Evolutionary conservation across 2,797 vertebrate species (phyloP).

Genomic region (Fratercula arctica): DNA sequence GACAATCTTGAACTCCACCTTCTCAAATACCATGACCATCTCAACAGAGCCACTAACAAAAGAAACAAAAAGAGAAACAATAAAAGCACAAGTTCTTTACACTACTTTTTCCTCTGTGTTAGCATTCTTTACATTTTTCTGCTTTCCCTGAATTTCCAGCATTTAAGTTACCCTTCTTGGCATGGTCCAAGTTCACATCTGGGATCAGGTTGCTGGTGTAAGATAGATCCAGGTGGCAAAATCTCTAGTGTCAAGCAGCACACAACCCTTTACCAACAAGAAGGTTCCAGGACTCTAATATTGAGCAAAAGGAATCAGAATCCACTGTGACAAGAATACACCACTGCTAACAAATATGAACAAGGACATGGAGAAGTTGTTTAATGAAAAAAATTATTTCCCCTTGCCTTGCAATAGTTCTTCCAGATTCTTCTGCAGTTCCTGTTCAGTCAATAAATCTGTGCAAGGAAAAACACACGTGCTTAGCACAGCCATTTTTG

Average conservation of each 20-base stretch:
- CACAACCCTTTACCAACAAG: neutral
- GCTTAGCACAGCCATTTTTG: constrained; percentile 4
- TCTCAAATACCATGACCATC: neutral
- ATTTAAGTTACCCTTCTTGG: neutral
- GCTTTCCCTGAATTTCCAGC: neutral
- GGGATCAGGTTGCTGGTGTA: neutral
- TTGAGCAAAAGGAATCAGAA: neutral
- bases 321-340: neutral
- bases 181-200: neutral
- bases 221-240: neutral
- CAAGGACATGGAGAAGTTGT: neutral
- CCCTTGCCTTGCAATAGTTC: neutral
- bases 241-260: neutral
- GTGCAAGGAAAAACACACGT: constrained; percentile 10
- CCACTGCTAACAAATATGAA: neutral
- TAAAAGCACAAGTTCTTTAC: neutral
- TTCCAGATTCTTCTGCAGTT: constrained; percentile 26
- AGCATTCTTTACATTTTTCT: neutral
- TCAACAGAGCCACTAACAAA: neutral
- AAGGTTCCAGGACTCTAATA: neutral
- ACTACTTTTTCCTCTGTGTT: neutral
- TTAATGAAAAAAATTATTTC: neutral
- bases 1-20: neutral
- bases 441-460: constrained; percentile 38
- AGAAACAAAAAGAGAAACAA: neutral